Evolutionary conservation across 37 sponge, comb jelly and placozoan species (phyloP).

Genomic region (Mnemiopsis leidyi): DNA sequence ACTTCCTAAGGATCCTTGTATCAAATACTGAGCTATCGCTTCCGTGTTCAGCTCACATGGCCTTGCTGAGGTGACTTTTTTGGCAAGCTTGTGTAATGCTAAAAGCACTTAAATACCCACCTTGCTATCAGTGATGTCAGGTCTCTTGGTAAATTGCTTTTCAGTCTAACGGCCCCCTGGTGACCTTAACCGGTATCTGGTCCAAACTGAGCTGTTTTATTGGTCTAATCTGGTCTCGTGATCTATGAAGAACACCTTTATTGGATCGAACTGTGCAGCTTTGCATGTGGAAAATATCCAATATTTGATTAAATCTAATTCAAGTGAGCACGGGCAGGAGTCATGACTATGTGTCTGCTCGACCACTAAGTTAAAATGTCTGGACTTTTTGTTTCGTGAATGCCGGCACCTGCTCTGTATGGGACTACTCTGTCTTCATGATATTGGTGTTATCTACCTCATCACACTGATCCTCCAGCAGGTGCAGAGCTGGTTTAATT

Average conservation of each 20-base stretch:
- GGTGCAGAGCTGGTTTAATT: too few relatives aligned
- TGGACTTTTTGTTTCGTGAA: not conserved
- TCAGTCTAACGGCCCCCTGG: conserved; percentile 8
- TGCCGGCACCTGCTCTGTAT: not conserved
- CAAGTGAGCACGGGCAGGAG: not conserved
- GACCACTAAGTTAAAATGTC: not conserved
- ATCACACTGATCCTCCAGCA: too few relatives aligned
- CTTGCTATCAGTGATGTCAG: conserved; percentile 28
- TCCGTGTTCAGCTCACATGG: too few relatives aligned
- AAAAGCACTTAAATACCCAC: not conserved
- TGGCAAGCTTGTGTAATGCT: not conserved
- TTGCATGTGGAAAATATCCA: not conserved
- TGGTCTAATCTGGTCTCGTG: not conserved
- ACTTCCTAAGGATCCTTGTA: too few relatives aligned
- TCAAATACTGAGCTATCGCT: too few relatives aligned
- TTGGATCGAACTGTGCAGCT: not conserved
- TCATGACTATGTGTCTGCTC: not conserved
- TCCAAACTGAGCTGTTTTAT: not conserved
- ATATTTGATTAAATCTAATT: not conserved
- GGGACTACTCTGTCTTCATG: not conserved
- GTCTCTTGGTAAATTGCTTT: conserved; percentile 28
- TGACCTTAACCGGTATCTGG: not conserved
- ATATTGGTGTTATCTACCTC: not conserved
- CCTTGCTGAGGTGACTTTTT: not conserved
- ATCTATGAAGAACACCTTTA: not conserved